phyloP scores from a whole-genome alignment of 2,113 vertebrate genomes.

The Notothenia rossii region DNA sequence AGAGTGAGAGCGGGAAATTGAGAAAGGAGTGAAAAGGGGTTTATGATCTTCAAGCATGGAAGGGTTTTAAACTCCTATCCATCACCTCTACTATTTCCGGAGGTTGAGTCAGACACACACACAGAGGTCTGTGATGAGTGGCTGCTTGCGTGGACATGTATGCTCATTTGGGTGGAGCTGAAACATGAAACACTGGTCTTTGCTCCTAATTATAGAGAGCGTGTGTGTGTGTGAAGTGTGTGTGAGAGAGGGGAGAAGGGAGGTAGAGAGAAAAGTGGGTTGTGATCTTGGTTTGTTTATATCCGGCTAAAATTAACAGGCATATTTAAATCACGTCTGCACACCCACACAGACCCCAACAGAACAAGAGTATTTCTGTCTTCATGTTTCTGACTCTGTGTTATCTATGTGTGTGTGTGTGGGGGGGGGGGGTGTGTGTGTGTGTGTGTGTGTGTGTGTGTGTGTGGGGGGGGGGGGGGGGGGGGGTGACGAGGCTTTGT shows the following conservation, averaged over 20 bases:
- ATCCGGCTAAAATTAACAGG: constrained; percentile 65
- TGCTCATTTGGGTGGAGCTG: constrained; percentile 69
- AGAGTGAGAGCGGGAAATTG: constrained; percentile 21
- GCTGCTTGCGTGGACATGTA: constrained; percentile 1
- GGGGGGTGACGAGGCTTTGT: constrained; percentile 17
- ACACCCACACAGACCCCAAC: constrained; percentile 34
- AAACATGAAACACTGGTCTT: constrained; percentile 55
- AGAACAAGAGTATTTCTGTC: too few relatives aligned
- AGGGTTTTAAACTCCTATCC: constrained; percentile 51
- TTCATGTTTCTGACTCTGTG: too few relatives aligned
- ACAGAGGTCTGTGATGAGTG: constrained; percentile 24
- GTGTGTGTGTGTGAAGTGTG: constrained; percentile 16
- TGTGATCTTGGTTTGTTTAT: constrained; percentile 49
- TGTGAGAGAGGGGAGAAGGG: too few relatives aligned
- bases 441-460: constrained; percentile 1
- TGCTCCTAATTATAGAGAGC: constrained; percentile 69
- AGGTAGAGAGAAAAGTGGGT: constrained; percentile 39
- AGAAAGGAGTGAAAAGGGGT: constrained; percentile 33
- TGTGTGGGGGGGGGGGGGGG: constrained; percentile 16
- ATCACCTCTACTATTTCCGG: constrained; percentile 34
- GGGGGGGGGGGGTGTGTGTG: background rate
- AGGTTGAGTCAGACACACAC: constrained; percentile 27
- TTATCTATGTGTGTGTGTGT: constrained; percentile 14
- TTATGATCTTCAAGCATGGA: constrained; percentile 39
- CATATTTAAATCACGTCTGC: constrained; percentile 45